Evolutionary conservation across 2,113 vertebrate genomes (phyloP).

Genomic region (Trachemys scripta): DNA sequence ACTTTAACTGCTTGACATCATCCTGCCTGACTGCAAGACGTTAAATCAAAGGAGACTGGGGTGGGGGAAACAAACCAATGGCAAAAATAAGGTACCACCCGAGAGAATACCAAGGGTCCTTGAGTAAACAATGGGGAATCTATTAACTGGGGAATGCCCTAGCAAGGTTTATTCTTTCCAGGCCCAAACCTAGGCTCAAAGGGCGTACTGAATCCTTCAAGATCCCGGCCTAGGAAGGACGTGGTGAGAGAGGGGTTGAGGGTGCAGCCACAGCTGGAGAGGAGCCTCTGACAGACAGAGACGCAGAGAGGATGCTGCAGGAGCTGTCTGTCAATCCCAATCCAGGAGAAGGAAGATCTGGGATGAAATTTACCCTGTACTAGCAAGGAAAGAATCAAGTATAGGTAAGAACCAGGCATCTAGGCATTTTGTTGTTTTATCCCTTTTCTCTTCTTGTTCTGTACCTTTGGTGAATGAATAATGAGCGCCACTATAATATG

Average conservation of each 20-base stretch:
- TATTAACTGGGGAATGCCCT: background rate
- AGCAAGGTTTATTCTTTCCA: background rate
- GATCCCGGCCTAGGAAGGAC: background rate
- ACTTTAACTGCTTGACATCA: background rate
- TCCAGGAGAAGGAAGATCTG: background rate
- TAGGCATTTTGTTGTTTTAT: background rate
- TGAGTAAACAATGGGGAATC: background rate
- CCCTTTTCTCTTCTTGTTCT: background rate
- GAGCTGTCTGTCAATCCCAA: background rate
- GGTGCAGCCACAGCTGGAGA: background rate
- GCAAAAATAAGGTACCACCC: background rate
- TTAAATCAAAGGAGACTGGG: background rate
- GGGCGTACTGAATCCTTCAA: background rate
- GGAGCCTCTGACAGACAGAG: background rate
- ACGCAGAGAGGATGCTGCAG: background rate
- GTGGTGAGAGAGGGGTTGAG: background rate
- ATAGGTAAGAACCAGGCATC: background rate
- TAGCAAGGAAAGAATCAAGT: background rate
- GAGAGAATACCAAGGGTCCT: background rate
- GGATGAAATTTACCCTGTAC: background rate
- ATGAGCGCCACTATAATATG: background rate
- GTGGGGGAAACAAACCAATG: background rate
- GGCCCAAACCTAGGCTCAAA: background rate
- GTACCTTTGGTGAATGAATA: background rate
- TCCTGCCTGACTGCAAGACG: background rate